A percentile compares a stretch with the other conserved stretches of the same genome.
Evolutionary conservation across 2,113 vertebrate genomes (phyloP).

Genomic region (Plectropomus leopardus): DNA sequence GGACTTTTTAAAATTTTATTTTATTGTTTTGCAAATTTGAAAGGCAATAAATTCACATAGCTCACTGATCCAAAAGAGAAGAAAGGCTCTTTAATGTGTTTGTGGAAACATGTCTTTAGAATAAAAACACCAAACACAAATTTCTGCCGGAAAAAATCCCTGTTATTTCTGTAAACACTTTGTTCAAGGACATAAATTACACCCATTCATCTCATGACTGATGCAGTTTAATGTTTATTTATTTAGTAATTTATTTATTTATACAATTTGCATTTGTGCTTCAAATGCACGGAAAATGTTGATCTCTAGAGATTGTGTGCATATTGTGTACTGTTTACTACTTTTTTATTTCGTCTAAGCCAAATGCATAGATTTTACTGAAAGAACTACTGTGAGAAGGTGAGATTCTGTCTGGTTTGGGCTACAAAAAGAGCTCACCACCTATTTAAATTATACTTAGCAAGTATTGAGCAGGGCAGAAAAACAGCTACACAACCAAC

Average conservation of each 20-base stretch:
- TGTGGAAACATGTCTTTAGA: not conserved
- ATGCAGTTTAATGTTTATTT: not conserved
- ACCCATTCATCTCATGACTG: not conserved
- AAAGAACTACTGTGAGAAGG: not conserved
- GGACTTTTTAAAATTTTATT: not conserved
- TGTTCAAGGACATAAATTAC: slow-evolving; percentile 18
- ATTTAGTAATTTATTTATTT: slow-evolving; percentile 10
- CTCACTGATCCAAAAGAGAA: not conserved
- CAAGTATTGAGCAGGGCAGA: too few relatives aligned
- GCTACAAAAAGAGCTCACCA: not conserved
- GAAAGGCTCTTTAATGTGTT: not conserved
- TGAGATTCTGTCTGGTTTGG: not conserved
- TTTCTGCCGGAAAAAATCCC: not conserved
- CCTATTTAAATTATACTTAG: too few relatives aligned
- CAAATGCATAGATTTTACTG: not conserved
- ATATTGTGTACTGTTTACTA: not conserved
- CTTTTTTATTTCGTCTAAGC: too few relatives aligned
- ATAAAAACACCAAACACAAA: slow-evolving; percentile 6
- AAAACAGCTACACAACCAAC: too few relatives aligned
- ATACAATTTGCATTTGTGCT: slow-evolving; percentile 7
- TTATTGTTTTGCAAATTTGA: slow-evolving; percentile 14
- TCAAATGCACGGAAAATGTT: slow-evolving; percentile 8
- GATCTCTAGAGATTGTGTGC: slow-evolving; percentile 6
- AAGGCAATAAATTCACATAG: not conserved
- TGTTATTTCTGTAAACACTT: slow-evolving; percentile 24